Percentiles rank a stretch among this genome's conserved stretches.
phyloP scores from a whole-genome alignment of 2,797 vertebrate genomes.

The Setipinna tenuifilis region DNA sequence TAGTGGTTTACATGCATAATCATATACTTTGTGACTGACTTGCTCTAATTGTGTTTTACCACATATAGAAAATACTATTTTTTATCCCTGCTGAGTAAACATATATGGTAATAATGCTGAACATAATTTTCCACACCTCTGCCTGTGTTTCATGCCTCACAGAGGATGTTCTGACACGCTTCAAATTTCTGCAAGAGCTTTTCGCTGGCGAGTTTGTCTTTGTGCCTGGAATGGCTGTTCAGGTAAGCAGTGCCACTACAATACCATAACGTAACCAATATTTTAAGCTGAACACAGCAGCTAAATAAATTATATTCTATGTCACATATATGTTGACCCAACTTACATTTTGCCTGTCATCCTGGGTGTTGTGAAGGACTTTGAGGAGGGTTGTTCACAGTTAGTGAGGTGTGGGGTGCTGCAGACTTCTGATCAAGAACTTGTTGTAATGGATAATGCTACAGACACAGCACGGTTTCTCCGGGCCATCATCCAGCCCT shows the following conservation, averaged over 20 bases:
- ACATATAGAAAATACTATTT: neutral
- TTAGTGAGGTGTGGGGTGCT: conserved; percentile 81
- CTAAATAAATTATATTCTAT: neutral
- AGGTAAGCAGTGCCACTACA: conserved; percentile 74
- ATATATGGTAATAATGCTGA: neutral
- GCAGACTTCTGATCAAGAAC: conserved; percentile 70
- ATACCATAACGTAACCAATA: neutral
- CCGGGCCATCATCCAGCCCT: conserved; percentile 81
- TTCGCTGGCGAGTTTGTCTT: conserved; percentile 94
- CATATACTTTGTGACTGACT: no score
- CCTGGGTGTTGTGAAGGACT: conserved; percentile 77
- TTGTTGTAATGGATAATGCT: conserved; percentile 74
- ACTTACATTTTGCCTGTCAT: neutral
- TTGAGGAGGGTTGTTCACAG: conserved; percentile 88
- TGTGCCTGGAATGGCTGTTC: conserved; percentile 77
- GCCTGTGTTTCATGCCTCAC: conserved; percentile 15
- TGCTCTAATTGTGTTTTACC: no score
- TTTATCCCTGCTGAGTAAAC: neutral
- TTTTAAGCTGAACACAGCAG: neutral
- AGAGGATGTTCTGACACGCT: conserved; percentile 85
- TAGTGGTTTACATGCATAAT: neutral
- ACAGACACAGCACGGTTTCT: conserved; percentile 77
- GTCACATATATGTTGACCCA: neutral
- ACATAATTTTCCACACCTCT: neutral
- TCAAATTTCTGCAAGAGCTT: conserved; percentile 83